Evolutionary conservation across 2,888 invertebrate species (phyloP).

Genomic region (Apodemia mormo): DNA sequence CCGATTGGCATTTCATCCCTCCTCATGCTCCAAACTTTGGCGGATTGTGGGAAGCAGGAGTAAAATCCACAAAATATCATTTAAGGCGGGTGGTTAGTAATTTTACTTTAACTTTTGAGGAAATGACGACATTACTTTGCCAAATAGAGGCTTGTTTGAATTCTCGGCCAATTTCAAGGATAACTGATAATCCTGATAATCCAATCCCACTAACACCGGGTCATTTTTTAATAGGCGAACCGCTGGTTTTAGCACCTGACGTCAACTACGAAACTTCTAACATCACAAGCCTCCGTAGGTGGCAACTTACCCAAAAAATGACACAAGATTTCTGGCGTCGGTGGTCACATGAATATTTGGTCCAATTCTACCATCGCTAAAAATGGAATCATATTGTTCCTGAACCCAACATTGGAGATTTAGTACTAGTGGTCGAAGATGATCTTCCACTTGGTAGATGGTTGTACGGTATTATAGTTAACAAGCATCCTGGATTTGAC

Average conservation of each 20-base stretch:
- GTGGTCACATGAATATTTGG: slow-evolving; percentile 35
- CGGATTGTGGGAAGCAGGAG: slow-evolving; percentile 22
- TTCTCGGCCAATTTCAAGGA: slow-evolving; percentile 28
- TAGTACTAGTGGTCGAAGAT: slow-evolving; percentile 34
- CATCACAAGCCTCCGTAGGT: slow-evolving; percentile 29
- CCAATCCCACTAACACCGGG: slow-evolving; percentile 34
- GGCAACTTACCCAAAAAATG: slow-evolving; percentile 36
- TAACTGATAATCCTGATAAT: slow-evolving; percentile 26
- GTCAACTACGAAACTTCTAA: slow-evolving; percentile 28
- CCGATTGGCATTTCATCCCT: slow-evolving; percentile 27
- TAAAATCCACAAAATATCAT: slow-evolving; percentile 25
- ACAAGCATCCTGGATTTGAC: slow-evolving; percentile 22
- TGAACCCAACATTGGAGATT: slow-evolving; percentile 34
- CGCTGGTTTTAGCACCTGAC: slow-evolving; percentile 30
- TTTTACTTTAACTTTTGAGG: slow-evolving; percentile 32
- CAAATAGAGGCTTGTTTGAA: slow-evolving; percentile 38
- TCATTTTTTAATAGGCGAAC: slow-evolving; percentile 37
- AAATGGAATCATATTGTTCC: slow-evolving; percentile 28
- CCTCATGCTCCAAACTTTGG: slow-evolving; percentile 22
- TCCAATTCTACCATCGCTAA: slow-evolving; percentile 30
- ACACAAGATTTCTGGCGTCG: slow-evolving; percentile 35
- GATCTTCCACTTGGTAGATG: slow-evolving; percentile 27
- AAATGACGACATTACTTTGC: slow-evolving; percentile 29
- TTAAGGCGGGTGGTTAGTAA: slow-evolving; percentile 9
- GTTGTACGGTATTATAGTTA: slow-evolving; percentile 30